Evolutionary conservation across 2,888 invertebrate species (phyloP).

Genomic region (Acrocera orbiculus): DNA sequence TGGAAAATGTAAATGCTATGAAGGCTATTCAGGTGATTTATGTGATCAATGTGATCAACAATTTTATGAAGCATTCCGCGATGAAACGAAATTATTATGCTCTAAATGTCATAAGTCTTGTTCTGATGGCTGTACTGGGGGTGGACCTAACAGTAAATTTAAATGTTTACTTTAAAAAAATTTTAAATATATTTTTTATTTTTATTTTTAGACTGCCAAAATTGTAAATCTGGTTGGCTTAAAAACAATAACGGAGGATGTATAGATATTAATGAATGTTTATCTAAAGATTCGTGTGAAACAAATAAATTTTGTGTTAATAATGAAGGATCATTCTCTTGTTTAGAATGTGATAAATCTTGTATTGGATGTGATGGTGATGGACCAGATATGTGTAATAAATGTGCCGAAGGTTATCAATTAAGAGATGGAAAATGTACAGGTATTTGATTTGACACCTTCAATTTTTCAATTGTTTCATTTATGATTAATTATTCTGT

Average conservation of each 20-base stretch:
- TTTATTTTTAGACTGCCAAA: conserved; percentile 25
- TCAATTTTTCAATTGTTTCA: background rate
- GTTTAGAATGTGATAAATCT: conserved; percentile 62
- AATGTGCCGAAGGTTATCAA: conserved; percentile 58
- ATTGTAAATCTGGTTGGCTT: conserved; percentile 51
- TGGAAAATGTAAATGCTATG: conserved; percentile 74
- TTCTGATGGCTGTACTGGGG: conserved; percentile 46
- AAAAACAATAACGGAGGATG: conserved; percentile 64
- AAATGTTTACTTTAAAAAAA: background rate
- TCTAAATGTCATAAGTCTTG: conserved; percentile 67
- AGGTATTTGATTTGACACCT: conserved; percentile 34
- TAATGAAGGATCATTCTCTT: conserved; percentile 65
- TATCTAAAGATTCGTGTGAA: conserved; percentile 35
- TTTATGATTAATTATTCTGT: background rate
- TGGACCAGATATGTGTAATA: conserved; percentile 78
- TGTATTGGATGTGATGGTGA: conserved; percentile 74
- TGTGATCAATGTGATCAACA: conserved; percentile 65
- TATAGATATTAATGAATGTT: conserved; percentile 70
- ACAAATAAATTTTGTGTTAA: conserved; percentile 74
- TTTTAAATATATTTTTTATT: conserved; percentile 10
- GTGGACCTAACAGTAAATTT: conserved; percentile 42
- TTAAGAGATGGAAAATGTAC: conserved; percentile 60
- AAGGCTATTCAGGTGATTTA: conserved; percentile 57
- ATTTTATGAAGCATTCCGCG: conserved; percentile 55
- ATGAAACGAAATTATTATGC: conserved; percentile 56